phyloP scores from a whole-genome alignment of 2,113 vertebrate genomes.

The Cyanoliseus patagonus region DNA sequence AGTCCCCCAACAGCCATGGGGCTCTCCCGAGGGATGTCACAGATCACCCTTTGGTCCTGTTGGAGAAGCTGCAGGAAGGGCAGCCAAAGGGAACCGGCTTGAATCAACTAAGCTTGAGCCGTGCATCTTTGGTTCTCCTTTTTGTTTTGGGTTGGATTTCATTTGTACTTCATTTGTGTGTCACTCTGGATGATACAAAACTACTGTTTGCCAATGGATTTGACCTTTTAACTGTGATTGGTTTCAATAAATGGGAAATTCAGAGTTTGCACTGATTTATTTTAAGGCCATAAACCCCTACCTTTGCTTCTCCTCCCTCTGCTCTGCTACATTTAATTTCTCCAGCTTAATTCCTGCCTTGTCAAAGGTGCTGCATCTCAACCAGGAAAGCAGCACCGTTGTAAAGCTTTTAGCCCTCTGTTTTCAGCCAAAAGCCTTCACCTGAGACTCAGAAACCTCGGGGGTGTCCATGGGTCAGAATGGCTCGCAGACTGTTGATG shows the following conservation, averaged over 20 bases:
- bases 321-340: accelerated
- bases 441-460: background rate
- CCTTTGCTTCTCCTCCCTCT: background rate
- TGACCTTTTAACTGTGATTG: slow-evolving; percentile 73
- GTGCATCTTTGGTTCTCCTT: background rate
- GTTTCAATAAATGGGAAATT: slow-evolving; percentile 71
- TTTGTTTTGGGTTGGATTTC: background rate
- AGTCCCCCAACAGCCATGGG: background rate
- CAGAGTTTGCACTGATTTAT: background rate
- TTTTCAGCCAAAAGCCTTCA: background rate
- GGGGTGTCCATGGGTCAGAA: accelerated
- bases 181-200: background rate
- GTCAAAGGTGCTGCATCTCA: background rate
- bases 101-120: background rate
- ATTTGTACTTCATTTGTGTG: background rate
- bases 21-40: accelerated
- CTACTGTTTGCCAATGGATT: slow-evolving; percentile 50
- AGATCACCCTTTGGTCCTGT: accelerated
- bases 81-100: background rate
- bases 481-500: background rate
- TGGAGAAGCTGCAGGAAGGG: background rate
- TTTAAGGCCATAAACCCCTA: accelerated
- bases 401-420: background rate
- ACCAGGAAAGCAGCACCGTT: background rate
- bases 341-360: background rate